Evolutionary conservation across 2,113 vertebrate genomes (phyloP), one percentile per base, ranked within the genome.

Genomic region (Actinemys pallida): DNA sequence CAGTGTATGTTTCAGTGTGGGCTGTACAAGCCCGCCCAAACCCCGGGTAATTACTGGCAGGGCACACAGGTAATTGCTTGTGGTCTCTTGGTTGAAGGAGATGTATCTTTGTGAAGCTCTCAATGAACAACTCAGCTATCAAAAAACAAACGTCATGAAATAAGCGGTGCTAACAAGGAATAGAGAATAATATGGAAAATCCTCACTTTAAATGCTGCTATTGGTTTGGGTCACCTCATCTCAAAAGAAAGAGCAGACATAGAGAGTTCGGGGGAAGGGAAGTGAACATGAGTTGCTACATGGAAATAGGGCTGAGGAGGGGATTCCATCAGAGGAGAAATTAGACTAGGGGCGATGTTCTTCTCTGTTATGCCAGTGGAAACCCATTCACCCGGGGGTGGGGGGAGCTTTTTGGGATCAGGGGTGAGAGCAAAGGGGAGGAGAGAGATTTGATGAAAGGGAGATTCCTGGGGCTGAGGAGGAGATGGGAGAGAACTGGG

Each of bases 101-200:
- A 59, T 54, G 95, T 50, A 75, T 25, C 65, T 54, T 42, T 2
- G 1, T 81, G 84, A 96, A 84, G 57, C 76, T 49, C 20, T 83
- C 49, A 45, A 6, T 25, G 91, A 87, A 85, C 79, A 81, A 83
- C 8, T 87, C 89, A 96, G 83, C 93, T 95, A 86, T 81, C 90
- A 29, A 27, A 92, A 88, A 91, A 53, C 11, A 39, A 90, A 83
- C 45, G 50, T 6, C 53, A 42, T 62, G 39, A 19, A 83, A 54
- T 47, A 83, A 76, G 42, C n/a, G 83, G 39, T 12, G 31, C 93
- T 94, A 95, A 95, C 56, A 83, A 88, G 89, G 86, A 79, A 88
- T 59, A 22, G 79, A 57, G 90, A 93, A n/a, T 65, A 57, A 88
- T 69, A 65, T 9, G 86, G 87, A 83, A 93, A 92, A 72, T 54